Evolutionary conservation across 2,797 vertebrate species (phyloP).

Genomic region (Acanthurus tractus): DNA sequence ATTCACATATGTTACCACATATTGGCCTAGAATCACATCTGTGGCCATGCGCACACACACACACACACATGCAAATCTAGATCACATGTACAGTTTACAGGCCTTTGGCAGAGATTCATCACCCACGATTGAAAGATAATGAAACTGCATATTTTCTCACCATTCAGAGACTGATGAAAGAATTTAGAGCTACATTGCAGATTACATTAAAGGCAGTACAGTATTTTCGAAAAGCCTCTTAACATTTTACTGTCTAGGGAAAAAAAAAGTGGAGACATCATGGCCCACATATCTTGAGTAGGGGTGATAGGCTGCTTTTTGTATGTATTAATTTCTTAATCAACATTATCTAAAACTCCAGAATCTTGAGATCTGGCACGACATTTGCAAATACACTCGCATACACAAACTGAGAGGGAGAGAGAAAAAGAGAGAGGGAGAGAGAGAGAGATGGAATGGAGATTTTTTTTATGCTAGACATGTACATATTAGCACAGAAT

Average conservation of each 20-base stretch:
- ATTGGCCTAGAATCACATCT: constrained; percentile 54
- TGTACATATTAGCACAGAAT: constrained; percentile 70
- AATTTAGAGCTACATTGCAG: constrained; percentile 84
- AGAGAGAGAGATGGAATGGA: constrained; percentile 32
- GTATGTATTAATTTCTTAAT: constrained; percentile 72
- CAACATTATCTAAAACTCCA: constrained; percentile 38
- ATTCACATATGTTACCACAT: constrained; percentile 48
- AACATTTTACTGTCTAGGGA: constrained; percentile 71
- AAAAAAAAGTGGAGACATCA: constrained; percentile 68
- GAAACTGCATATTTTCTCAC: constrained; percentile 84
- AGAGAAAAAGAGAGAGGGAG: too few relatives aligned
- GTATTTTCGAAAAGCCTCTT: constrained; percentile 75
- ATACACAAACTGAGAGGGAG: constrained; percentile 24
- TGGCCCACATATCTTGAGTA: constrained; percentile 69
- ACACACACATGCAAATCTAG: constrained; percentile 63
- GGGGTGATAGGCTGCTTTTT: constrained; percentile 64
- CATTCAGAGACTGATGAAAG: constrained; percentile 86
- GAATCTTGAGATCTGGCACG: constrained; percentile 52
- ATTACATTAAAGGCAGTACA: constrained; percentile 83
- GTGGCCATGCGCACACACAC: constrained; percentile 50
- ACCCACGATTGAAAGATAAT: constrained; percentile 85
- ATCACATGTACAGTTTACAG: constrained; percentile 80
- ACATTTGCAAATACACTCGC: constrained; percentile 59
- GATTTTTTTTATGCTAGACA: constrained; percentile 47
- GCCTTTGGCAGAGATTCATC: constrained; percentile 85